Evolutionary conservation across 2,888 invertebrate species (phyloP).

Genomic region (Tupiocoris notatus): DNA sequence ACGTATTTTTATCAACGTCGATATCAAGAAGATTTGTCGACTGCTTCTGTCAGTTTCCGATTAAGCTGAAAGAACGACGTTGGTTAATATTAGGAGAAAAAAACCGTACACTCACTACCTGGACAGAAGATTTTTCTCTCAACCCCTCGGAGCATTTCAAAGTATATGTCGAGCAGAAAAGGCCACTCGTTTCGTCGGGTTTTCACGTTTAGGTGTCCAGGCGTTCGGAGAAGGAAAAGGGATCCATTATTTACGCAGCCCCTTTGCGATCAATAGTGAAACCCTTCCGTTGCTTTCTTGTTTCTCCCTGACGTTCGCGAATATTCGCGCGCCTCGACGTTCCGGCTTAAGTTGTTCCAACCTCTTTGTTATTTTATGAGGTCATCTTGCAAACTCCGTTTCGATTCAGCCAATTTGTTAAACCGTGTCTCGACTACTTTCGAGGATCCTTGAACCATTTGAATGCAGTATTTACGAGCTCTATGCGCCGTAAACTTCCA

Average conservation of each 20-base stretch:
- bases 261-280: constrained; percentile 14
- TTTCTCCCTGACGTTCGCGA: constrained; percentile 2
- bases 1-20: no score
- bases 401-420: background rate
- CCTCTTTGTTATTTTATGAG: background rate
- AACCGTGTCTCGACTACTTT: background rate
- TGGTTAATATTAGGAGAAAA: no score
- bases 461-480: background rate
- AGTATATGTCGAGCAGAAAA: background rate
- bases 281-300: constrained; percentile 9
- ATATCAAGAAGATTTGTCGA: no score
- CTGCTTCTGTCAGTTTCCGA: no score
- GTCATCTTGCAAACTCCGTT: background rate
- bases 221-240: background rate
- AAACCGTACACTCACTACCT: no score
- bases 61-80: no score
- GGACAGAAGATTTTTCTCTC: no score
- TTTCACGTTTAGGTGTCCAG: background rate
- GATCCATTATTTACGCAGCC: constrained; percentile 18
- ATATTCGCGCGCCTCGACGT: background rate
- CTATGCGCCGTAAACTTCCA: background rate
- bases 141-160: background rate
- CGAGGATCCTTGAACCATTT: background rate
- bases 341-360: background rate
- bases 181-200: background rate